Evolutionary conservation across 2,797 vertebrate genomes (phyloP).

Genomic region (Tapera naevia): DNA sequence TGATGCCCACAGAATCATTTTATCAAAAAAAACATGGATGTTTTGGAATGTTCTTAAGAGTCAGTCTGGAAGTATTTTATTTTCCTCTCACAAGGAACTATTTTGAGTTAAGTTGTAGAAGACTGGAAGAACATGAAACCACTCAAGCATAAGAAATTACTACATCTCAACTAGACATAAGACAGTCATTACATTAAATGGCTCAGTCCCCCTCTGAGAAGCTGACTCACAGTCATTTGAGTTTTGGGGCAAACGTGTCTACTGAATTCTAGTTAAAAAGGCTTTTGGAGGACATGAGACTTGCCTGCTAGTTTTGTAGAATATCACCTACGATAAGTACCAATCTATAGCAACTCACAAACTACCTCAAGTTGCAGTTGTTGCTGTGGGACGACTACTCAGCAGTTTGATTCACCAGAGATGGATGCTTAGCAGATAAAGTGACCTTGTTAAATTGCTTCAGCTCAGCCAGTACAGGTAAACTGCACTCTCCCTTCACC

Average conservation of each 20-base stretch:
- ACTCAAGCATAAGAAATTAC: background rate
- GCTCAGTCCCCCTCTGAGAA: background rate
- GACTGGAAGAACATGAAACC: background rate
- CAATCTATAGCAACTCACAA: background rate
- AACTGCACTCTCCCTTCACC: background rate
- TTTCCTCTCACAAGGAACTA: background rate
- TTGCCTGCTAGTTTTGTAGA: background rate
- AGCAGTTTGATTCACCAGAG: background rate
- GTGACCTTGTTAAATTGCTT: background rate
- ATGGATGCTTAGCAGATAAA: background rate
- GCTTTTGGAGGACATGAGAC: background rate
- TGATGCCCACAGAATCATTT: background rate
- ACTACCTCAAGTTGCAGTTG: background rate
- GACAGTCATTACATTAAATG: background rate
- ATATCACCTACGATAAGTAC: background rate
- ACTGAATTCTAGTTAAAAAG: background rate
- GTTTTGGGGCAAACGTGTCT: background rate
- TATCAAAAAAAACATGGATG: background rate
- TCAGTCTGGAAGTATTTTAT: background rate
- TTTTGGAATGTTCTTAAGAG: background rate
- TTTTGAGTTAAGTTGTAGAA: background rate
- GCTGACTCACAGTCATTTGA: background rate
- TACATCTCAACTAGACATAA: background rate
- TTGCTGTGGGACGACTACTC: background rate
- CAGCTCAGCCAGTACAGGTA: background rate